Evolutionary conservation across 2,888 invertebrate species (phyloP).

Genomic region (Stomorhina lunata): DNA sequence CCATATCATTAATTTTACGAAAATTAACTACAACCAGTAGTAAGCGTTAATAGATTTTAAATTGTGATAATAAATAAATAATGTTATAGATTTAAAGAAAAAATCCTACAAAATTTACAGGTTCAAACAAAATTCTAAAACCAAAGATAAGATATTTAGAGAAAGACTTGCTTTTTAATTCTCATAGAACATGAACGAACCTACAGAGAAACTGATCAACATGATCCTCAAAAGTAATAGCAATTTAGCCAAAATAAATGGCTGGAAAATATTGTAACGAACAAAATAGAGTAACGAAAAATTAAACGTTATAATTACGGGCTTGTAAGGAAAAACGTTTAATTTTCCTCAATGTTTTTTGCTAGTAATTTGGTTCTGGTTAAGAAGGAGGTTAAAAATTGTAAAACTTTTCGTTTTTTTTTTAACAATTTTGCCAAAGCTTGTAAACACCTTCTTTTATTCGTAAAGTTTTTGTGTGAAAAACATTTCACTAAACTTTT

Average conservation of each 20-base stretch:
- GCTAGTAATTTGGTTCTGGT: slow-evolving; percentile 2
- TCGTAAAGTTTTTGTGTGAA: not conserved
- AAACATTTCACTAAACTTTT: slow-evolving; percentile 35
- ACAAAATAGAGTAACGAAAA: slow-evolving; percentile 12
- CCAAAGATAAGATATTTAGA: not conserved
- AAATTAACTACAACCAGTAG: slow-evolving; percentile 34
- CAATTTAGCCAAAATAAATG: slow-evolving; percentile 22
- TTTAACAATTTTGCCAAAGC: not conserved
- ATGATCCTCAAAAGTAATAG: slow-evolving; percentile 23
- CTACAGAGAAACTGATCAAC: not conserved
- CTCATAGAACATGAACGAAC: not conserved
- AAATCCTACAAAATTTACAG: slow-evolving; percentile 22
- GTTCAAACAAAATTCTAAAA: slow-evolving; percentile 39
- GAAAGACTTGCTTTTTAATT: not conserved
- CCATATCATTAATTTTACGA: not conserved
- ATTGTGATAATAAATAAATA: slow-evolving; percentile 65
- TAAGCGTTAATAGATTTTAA: slow-evolving; percentile 64
- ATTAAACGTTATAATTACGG: slow-evolving; percentile 58
- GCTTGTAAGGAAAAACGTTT: slow-evolving; percentile 42
- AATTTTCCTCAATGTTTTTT: slow-evolving; percentile 10
- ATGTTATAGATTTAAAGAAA: slow-evolving; percentile 46
- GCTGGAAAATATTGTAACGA: not conserved
- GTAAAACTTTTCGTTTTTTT: not conserved
- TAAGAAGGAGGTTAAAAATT: not conserved
- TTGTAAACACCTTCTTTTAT: slow-evolving; percentile 57